Conservation (phyloP, 2,113 vertebrate genomes). For the Asarcornis scutulata region DNA sequence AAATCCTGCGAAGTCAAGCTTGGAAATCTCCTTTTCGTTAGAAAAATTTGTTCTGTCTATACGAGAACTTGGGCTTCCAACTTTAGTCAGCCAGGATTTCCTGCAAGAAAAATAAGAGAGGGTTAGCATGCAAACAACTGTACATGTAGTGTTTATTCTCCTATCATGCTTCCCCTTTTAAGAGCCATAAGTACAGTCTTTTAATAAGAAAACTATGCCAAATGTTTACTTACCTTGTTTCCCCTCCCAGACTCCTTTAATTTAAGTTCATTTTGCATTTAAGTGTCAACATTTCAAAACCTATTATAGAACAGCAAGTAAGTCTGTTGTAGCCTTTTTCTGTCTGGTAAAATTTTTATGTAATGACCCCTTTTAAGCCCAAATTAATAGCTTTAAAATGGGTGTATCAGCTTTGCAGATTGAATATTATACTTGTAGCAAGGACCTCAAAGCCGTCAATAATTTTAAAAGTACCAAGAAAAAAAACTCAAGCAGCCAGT, state of each 20-base stretch:
- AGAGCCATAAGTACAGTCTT: background rate
- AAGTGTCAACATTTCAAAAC: background rate
- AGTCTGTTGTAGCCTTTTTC: too few relatives aligned
- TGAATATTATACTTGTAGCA: background rate
- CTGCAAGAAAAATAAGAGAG: slow-evolving; percentile 69
- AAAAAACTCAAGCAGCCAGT: background rate
- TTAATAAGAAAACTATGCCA: background rate
- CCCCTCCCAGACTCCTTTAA: background rate
- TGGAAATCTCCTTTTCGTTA: slow-evolving; percentile 84
- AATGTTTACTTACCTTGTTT: background rate
- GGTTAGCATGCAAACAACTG: background rate
- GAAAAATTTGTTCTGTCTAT: slow-evolving; percentile 85
- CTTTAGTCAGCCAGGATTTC: slow-evolving; percentile 87
- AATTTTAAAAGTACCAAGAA: background rate
- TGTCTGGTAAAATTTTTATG: too few relatives aligned
- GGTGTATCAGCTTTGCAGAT: background rate
- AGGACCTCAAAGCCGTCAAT: background rate
- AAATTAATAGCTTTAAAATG: background rate
- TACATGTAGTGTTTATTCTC: background rate
- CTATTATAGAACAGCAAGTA: background rate
- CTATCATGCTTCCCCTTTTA: background rate
- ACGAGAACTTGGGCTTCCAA: slow-evolving; percentile 89
- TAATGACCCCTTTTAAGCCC: background rate
- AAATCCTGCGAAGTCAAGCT: slow-evolving; percentile 87
- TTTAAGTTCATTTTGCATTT: too few relatives aligned